Percentiles rank a stretch among this genome's conserved stretches.
phyloP scores from a whole-genome alignment of 2,888 invertebrate species.

The Drosophila mayaguana region DNA sequence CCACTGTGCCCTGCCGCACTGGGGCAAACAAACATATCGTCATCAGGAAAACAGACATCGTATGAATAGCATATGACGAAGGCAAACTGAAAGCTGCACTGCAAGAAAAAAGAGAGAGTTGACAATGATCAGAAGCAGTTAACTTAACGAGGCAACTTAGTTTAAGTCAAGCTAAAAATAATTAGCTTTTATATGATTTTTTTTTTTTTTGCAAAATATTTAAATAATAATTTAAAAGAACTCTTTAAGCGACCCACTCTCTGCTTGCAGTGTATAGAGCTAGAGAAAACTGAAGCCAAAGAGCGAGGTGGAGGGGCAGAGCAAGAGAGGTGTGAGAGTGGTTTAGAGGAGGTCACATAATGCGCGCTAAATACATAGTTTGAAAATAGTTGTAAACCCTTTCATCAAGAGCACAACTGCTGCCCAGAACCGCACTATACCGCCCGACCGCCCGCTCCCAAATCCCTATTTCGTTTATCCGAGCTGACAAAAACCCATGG shows the following conservation, averaged over 20 bases:
- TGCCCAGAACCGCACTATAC: constrained; percentile 23
- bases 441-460: neutral
- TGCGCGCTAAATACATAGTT: constrained; percentile 80
- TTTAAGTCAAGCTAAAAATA: neutral
- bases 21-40: constrained; percentile 51
- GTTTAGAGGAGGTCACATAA: constrained; percentile 54
- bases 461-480: constrained; percentile 29
- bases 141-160: neutral
- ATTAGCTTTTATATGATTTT: rapidly evolving
- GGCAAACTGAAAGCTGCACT: constrained; percentile 37
- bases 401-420: constrained; percentile 69
- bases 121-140: neutral
- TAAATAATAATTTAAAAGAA: neutral
- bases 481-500: constrained; percentile 77
- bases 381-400: constrained; percentile 81
- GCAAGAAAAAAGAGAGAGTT: neutral
- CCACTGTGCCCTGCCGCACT: constrained; percentile 52
- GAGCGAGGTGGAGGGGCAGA: neutral
- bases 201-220: neutral
- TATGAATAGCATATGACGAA: constrained; percentile 41
- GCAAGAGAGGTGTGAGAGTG: neutral
- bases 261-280: constrained; percentile 35
- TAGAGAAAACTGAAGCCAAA: neutral
- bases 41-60: constrained; percentile 50
- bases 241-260: neutral